Conservation (phyloP, 2,888 invertebrate genomes). For the Troides aeacus region DNA sequence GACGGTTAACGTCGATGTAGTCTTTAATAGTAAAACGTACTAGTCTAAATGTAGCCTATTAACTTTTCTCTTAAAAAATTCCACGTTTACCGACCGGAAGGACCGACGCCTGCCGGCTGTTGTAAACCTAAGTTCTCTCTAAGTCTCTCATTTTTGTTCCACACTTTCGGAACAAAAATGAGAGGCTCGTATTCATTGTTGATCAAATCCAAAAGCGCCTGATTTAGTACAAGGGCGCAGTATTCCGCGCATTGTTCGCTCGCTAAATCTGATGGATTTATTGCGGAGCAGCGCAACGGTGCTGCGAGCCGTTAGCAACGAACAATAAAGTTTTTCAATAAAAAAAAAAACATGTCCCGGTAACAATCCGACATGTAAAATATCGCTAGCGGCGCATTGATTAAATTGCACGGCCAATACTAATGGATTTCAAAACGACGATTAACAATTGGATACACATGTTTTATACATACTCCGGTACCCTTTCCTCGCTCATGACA, state of each 20-base stretch:
- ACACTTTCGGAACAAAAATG: no score
- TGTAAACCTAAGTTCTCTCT: no score
- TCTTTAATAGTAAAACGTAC: no score
- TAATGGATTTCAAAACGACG: slow-evolving; percentile 54
- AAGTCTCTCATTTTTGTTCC: no score
- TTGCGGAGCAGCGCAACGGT: slow-evolving; percentile 47
- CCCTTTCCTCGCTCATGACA: no score
- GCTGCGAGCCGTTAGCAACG: slow-evolving; percentile 35
- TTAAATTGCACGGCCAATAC: slow-evolving; percentile 63
- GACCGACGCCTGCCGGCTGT: no score
- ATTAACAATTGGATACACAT: slow-evolving; percentile 26
- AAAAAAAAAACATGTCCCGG: slow-evolving; percentile 16
- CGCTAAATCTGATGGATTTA: slow-evolving; percentile 63
- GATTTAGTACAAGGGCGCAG: slow-evolving; percentile 60
- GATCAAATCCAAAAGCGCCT: slow-evolving; percentile 43
- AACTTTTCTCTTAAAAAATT: no score
- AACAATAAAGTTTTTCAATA: slow-evolving; percentile 29
- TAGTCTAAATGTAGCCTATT: no score
- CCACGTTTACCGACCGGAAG: no score
- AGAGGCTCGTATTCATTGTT: slow-evolving; percentile 26
- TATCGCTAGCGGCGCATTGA: slow-evolving; percentile 46
- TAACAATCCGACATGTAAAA: slow-evolving; percentile 31
- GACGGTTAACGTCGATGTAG: no score
- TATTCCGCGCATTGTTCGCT: slow-evolving; percentile 55
- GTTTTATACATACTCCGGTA: no score